Base-by-base conservation (phyloP, 1,140 invertebrate genomes). In the Magallana ariakensis region DNA sequence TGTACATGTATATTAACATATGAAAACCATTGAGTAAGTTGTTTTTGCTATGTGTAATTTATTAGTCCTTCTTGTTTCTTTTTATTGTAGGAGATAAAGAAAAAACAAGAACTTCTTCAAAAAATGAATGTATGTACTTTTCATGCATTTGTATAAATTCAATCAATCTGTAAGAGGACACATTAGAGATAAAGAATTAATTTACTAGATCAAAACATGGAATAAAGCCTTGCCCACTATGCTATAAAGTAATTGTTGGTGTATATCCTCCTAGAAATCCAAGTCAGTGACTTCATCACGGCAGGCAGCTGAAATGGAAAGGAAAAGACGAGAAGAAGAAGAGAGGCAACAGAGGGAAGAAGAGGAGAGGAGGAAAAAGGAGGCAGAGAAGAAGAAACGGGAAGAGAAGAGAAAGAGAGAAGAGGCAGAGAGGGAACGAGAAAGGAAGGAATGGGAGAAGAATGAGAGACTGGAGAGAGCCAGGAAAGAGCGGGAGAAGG, bases 81-180 rank as follows among this genome's bases (percentile, higher is more conserved):
- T 87, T 80, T 81, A 80, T 90, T 90, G 11, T 87, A 94, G 93
- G 93, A 94, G 88, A 95, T 95, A 19, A 90, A 90, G 80, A 93
- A 91, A 84, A 94, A 94, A 82, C 90, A 92, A 88, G 93, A 94
- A 88, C 90, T 92, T 84, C 84, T 95, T 33, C 91, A 93, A 70
- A 93, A 93, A 91, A 90, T 95, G 87, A 91, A 94, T 92, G 93
- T 93, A 92, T 90, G 89, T 83, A 66, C 84, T 15, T 13, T 19
- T 54, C 0, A 66, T 86, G 2, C 7, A 16, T 26, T 55, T 26
- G 1, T 46, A 46, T 46, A 46, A 46, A 46, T 46, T 46, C 2
- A 46, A 4, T 46, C 33, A 46, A 46, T 46, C 33, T 3, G 33
- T 46, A 46, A 0, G 2, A 5, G 2, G 33, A 46, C 33, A 46